phyloP scores from a whole-genome alignment of 2,888 invertebrate species.

The Drosophila macrospina region DNA sequence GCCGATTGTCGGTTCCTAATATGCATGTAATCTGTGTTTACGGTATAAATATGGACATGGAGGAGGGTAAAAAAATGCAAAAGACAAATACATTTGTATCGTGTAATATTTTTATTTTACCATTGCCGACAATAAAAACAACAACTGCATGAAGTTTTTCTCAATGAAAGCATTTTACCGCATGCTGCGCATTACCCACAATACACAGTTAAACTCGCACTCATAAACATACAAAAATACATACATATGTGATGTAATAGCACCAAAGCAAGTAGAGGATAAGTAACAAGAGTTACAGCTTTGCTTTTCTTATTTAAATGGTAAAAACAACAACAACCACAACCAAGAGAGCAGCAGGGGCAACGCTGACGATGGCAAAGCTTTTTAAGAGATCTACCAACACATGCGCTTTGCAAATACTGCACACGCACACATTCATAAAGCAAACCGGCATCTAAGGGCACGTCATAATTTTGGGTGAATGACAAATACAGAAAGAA shows the following conservation, averaged over 20 bases:
- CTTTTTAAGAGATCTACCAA: conserved; percentile 19
- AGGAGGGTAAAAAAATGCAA: conserved; percentile 39
- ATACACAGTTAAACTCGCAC: conserved; percentile 14
- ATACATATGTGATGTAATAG: conserved; percentile 63
- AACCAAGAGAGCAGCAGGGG: conserved; percentile 8
- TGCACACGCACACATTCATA: neutral
- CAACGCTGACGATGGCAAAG: conserved; percentile 2
- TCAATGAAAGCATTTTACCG: conserved; percentile 73
- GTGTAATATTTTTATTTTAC: conserved; percentile 57
- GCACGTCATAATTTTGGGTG: conserved; percentile 19
- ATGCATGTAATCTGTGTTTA: conserved; percentile 37
- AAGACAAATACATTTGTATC: conserved; percentile 61
- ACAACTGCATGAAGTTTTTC: conserved; percentile 50
- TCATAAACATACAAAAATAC: too few relatives aligned
- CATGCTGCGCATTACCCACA: conserved; percentile 60
- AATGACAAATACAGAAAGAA: conserved; percentile 31
- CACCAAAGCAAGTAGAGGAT: conserved; percentile 66
- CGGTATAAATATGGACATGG: conserved; percentile 9
- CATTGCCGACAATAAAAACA: conserved; percentile 28
- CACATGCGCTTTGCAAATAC: conserved; percentile 8
- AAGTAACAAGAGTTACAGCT: conserved; percentile 76
- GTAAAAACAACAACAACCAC: conserved; percentile 50
- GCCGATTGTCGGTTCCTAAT: conserved; percentile 33
- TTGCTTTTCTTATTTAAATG: conserved; percentile 65
- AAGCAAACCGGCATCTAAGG: conserved; percentile 35